phyloP scores from a whole-genome alignment of 2,888 invertebrate genomes.

The Endomychus coccineus region DNA sequence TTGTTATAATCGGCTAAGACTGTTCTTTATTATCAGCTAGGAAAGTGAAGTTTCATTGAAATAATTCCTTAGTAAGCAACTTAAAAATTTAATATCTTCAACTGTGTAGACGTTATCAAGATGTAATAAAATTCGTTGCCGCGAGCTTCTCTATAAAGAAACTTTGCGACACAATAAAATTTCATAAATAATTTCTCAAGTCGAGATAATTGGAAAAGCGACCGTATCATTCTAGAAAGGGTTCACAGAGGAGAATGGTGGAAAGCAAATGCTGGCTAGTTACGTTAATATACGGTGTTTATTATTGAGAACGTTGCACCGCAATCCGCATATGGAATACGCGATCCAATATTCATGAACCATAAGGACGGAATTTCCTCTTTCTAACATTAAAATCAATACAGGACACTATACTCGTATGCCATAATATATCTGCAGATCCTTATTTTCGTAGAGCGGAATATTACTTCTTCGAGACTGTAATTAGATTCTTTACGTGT shows the following conservation, averaged over 20 bases:
- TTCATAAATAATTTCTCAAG: conserved; percentile 37
- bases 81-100: conserved; percentile 19
- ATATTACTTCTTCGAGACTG: too few relatives aligned
- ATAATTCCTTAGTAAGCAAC: too few relatives aligned
- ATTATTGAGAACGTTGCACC: conserved; percentile 13
- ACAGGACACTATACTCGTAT: conserved; percentile 39
- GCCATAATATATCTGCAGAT: conserved; percentile 44
- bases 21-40: too few relatives aligned
- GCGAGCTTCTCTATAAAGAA: conserved; percentile 34
- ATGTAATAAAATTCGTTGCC: conserved; percentile 50
- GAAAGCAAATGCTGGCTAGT: conserved; percentile 2
- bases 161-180: conserved; percentile 34
- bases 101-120: conserved; percentile 47
- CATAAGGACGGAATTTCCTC: conserved; percentile 38
- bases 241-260: not conserved
- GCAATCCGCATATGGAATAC: conserved; percentile 10
- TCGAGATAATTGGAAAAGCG: conserved; percentile 26
- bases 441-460: conserved; percentile 39
- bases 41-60: too few relatives aligned
- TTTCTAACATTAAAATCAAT: conserved; percentile 44
- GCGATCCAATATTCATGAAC: conserved; percentile 33
- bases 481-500: too few relatives aligned
- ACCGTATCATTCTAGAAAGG: too few relatives aligned
- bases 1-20: too few relatives aligned
- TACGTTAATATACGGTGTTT: conserved; percentile 20